phyloP scores from a whole-genome alignment of 2,113 vertebrate genomes.

The Atherinomorus stipes region DNA sequence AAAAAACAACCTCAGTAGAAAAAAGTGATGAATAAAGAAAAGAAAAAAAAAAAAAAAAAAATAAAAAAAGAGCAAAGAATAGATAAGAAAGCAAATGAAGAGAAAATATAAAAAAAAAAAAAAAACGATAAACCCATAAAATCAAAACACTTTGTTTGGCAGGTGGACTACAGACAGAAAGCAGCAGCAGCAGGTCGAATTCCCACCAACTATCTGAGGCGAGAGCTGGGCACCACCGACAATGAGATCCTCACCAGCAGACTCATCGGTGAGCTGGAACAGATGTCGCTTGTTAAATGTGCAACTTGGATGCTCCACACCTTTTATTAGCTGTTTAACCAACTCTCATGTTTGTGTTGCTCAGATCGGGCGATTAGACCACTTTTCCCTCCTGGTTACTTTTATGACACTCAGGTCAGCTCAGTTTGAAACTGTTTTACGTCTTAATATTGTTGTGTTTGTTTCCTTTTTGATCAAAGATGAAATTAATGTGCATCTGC shows the following conservation, averaged over 20 bases:
- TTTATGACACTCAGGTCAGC: conserved; percentile 97
- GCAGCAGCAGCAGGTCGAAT: conserved; percentile 97
- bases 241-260: conserved; percentile 96
- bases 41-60: too few relatives aligned
- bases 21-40: too few relatives aligned
- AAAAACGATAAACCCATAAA: too few relatives aligned
- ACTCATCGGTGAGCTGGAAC: conserved; percentile 88
- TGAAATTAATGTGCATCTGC: not conserved
- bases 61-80: too few relatives aligned
- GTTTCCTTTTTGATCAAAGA: not conserved
- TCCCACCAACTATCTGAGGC: conserved; percentile 95
- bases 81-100: too few relatives aligned
- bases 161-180: conserved; percentile 99
- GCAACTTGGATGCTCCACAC: not conserved
- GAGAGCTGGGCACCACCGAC: conserved; percentile 92
- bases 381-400: conserved; percentile 95
- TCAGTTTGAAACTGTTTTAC: not conserved
- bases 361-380: conserved; percentile 94
- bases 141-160: conserved; percentile 50
- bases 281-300: not conserved
- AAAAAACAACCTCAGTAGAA: too few relatives aligned
- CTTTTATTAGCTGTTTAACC: not conserved
- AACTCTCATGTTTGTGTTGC: conserved; percentile 40
- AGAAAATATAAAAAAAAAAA: too few relatives aligned
- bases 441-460: not conserved